phyloP scores from a whole-genome alignment of 2,888 invertebrate genomes.

The Ochropleura leucogaster region DNA sequence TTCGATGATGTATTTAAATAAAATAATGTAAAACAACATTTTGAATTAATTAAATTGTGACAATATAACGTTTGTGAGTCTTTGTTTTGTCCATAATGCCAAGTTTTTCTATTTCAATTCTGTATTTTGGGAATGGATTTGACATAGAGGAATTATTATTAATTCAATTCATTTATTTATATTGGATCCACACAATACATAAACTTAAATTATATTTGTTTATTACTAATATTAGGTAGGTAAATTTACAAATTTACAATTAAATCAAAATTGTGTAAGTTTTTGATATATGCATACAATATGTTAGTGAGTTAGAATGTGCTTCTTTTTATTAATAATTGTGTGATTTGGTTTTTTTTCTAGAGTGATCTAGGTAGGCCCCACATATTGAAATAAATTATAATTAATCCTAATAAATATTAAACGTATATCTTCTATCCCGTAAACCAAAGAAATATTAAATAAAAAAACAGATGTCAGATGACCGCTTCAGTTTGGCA shows the following conservation, averaged over 20 bases:
- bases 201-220: no score
- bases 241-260: no score
- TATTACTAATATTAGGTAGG: no score
- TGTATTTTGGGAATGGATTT: background rate
- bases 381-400: background rate
- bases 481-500: background rate
- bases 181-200: no score
- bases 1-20: constrained; percentile 50
- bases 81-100: background rate
- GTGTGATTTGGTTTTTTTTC: background rate
- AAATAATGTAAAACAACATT: constrained; percentile 44
- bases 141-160: background rate
- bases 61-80: constrained; percentile 33
- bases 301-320: no score
- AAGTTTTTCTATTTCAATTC: background rate
- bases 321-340: no score
- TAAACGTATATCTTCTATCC: background rate
- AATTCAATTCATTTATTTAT: no score
- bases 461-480: background rate
- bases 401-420: background rate
- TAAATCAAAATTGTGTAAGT: no score
- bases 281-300: no score
- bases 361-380: background rate
- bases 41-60: constrained; percentile 52
- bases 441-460: background rate